These are phyloP conservation scores for Trachemys scripta DNA, from an alignment of 2,113 vertebrate genomes.

Conservation along the genomic window DNA sequence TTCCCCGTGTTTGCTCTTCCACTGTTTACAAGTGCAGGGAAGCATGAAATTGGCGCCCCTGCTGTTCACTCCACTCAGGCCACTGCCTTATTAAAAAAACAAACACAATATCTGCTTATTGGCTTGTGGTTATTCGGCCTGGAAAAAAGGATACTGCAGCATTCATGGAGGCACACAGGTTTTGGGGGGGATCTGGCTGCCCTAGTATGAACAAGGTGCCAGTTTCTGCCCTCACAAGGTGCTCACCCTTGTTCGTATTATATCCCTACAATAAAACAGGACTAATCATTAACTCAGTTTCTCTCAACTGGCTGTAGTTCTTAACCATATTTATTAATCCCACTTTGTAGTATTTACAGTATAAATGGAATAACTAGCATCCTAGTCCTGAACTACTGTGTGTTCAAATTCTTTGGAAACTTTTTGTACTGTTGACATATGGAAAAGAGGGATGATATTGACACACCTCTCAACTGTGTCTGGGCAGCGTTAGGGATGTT, in stretches of 20 bases:
- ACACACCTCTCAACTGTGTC: not conserved
- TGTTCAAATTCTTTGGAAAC: conserved; percentile 61
- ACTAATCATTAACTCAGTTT: conserved; percentile 78
- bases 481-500: not conserved
- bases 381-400: not conserved
- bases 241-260: conserved; percentile 41
- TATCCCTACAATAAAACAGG: conserved; percentile 46
- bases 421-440: conserved; percentile 39
- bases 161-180: conserved; percentile 19
- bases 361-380: conserved; percentile 38
- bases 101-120: conserved; percentile 45
- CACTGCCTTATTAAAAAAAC: conserved; percentile 56
- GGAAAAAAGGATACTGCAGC: conserved; percentile 81
- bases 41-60: conserved; percentile 56
- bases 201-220: not conserved
- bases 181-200: conserved; percentile 31
- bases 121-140: conserved; percentile 77
- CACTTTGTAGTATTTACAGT: conserved; percentile 48
- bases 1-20: conserved; percentile 61
- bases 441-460: not conserved
- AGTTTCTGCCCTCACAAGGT: conserved; percentile 37
- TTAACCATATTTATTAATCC: conserved; percentile 72
- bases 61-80: conserved; percentile 52
- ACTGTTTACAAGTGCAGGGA: conserved; percentile 67
- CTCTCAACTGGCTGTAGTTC: conserved; percentile 63